Evolutionary conservation across 2,113 vertebrate species (phyloP), one percentile per base, ranked within the genome.

Genomic region (Poicephalus gulielmi): DNA sequence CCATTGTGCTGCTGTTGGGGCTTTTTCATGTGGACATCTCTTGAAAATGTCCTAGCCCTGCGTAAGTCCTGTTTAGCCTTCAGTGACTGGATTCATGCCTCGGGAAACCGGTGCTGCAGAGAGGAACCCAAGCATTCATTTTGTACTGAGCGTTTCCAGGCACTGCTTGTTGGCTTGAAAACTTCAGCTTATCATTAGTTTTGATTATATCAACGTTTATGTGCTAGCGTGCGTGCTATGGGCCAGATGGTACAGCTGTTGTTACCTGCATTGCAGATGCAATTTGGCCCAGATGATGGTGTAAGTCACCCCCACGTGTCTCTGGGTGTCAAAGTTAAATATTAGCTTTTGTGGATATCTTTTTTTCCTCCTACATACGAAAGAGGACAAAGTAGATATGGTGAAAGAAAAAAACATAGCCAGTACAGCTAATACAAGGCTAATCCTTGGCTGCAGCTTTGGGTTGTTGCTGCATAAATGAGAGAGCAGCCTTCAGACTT

Each of bases 241-340:
- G 75, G 60, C 92, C 94, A 96, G 95, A 94, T 96, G 96, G 92
- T 74, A 30, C 79, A 13, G 33, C 59, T 88, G 87, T 95, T 96
- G 67, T 90, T 92, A 96, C 91, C 95, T 94, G 90, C 95, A 95
- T 74, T 96, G 94, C 85, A 95, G 95, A 92, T 59, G 87, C 53
- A 91, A 41, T 96, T 96, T 94, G 94, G 90, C 85, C 95, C 94
- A 93, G 92, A 88, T 46, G 55, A 53, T 86, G 71, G 71, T 70
- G 71, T 90, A 92, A 96, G 95, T 96, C 92, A 94, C 75, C 71
- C 87, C 33, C 39, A 67, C 83, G 64, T 33, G 46, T 59, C 83
- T 93, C 55, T 0, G 1, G 35, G 53, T 83, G 79, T 86, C 75
- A 92, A 63, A 88, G 47, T 88, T 93, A 95, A 90, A 76, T 80